Evolutionary conservation across 2,113 vertebrate genomes (phyloP), one percentile per base, ranked within the genome.

Genomic region (Telmatochromis sp.): DNA sequence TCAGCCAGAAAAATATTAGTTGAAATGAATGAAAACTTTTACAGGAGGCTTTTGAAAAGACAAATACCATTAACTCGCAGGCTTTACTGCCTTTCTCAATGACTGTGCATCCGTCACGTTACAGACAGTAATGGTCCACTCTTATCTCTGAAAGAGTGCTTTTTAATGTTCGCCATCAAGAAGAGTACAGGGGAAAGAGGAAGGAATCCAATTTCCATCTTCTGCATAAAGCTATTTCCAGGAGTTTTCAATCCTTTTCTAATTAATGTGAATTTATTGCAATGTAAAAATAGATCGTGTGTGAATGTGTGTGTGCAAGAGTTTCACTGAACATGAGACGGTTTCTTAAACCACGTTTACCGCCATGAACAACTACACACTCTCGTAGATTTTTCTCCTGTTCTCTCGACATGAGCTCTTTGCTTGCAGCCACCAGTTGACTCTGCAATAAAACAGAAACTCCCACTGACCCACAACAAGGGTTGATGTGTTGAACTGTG

Each of bases 141-240:
- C 47, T 54, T 50, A 45, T 84, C 82, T 37, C 65, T 6, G 10
- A 88, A 21, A 13, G 13, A 89, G 55, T 40, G 73, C 75, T 86
- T 93, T 91, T 91, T 90, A 91, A 90, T 93, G 91, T 90, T 55
- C 83, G 13, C 65, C 31, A 40, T 91, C 83, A 81, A 80, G 79
- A 71, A 7, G 11, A 53, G 17, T 0, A 73, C 58, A 7, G 37
- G 71, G 5, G 71, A 17, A 17, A 86, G 78, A 88, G 73, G 60
- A 89, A 85, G 47, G 40, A 86, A 91, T 90, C 86, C 60, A 87
- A 89, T 94, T 89, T 92, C 86, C 82, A 53, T 55, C 83, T 78
- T 89, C 57, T 73, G 80, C 50, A 35, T 53, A 3, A 80, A 89
- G 82, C 81, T 80, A 88, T 91, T 92, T 94, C 68, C 82, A 87